Evolutionary conservation across 2,888 invertebrate species (phyloP).

Genomic region (Hirudinaria manillensis): DNA sequence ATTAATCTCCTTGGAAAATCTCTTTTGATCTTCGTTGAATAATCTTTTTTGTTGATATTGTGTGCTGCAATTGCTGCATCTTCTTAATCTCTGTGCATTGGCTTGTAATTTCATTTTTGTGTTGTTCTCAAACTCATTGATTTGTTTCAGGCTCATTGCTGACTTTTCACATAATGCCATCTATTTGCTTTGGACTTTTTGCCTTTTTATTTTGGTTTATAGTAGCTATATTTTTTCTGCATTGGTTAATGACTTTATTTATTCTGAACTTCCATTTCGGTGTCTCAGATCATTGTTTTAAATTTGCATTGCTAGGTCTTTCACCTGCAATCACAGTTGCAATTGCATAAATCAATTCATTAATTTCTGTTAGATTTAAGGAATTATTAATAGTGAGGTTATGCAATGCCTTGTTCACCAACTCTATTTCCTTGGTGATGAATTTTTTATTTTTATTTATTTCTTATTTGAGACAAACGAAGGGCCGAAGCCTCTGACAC

Average conservation of each 20-base stretch:
- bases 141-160: not conserved
- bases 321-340: not conserved
- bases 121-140: not conserved
- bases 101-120: not conserved
- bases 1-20: too few species aligned
- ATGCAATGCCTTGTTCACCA: not conserved
- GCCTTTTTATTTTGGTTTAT: not conserved
- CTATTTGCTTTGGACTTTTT: not conserved
- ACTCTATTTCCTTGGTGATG: not conserved
- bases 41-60: too few species aligned
- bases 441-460: not conserved
- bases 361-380: not conserved
- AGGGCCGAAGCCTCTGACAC: too few species aligned
- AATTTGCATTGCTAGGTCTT: not conserved
- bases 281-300: not conserved
- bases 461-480: too few species aligned
- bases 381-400: not conserved
- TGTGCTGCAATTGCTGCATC: too few species aligned
- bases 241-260: too few species aligned
- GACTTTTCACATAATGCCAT: not conserved
- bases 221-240: not conserved
- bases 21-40: too few species aligned
- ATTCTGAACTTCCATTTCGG: not conserved
- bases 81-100: too few species aligned
- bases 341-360: not conserved